phyloP scores from a whole-genome alignment of 2,888 invertebrate genomes.

The Phoenoteleia sp. region DNA sequence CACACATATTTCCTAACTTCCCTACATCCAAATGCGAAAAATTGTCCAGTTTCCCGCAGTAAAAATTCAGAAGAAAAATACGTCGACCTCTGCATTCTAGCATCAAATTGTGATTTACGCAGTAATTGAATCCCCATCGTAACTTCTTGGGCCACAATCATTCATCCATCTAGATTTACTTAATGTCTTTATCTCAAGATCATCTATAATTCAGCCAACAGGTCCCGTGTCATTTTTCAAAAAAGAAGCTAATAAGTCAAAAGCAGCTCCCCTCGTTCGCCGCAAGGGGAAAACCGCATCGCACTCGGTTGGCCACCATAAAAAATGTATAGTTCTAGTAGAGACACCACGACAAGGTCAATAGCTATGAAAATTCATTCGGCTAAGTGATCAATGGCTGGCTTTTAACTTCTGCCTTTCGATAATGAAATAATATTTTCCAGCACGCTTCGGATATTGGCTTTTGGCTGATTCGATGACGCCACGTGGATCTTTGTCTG shows the following conservation, averaged over 20 bases:
- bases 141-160: slow-evolving; percentile 14
- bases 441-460: background rate
- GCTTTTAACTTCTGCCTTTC: background rate
- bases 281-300: slow-evolving; percentile 17
- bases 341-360: slow-evolving; percentile 57
- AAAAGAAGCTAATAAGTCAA: slow-evolving; percentile 66
- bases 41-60: no score
- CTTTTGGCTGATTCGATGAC: slow-evolving; percentile 17
- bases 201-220: slow-evolving; percentile 60
- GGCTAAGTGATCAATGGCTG: slow-evolving; percentile 30
- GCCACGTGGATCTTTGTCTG: background rate
- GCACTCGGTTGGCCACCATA: slow-evolving; percentile 9
- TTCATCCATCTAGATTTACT: slow-evolving; percentile 60
- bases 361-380: slow-evolving; percentile 58
- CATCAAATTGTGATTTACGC: slow-evolving; percentile 21
- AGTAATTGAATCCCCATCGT: slow-evolving; percentile 56
- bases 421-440: background rate
- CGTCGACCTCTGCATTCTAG: background rate
- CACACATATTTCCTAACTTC: no score
- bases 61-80: no score
- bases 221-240: slow-evolving; percentile 62
- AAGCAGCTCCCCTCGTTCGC: slow-evolving; percentile 40
- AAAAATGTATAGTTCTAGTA: slow-evolving; percentile 51
- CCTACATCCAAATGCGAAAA: no score
- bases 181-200: slow-evolving; percentile 58